Evolutionary conservation across 2,113 vertebrate species (phyloP), one percentile per base, ranked within the genome.

Genomic region (Eurypyga helias): DNA sequence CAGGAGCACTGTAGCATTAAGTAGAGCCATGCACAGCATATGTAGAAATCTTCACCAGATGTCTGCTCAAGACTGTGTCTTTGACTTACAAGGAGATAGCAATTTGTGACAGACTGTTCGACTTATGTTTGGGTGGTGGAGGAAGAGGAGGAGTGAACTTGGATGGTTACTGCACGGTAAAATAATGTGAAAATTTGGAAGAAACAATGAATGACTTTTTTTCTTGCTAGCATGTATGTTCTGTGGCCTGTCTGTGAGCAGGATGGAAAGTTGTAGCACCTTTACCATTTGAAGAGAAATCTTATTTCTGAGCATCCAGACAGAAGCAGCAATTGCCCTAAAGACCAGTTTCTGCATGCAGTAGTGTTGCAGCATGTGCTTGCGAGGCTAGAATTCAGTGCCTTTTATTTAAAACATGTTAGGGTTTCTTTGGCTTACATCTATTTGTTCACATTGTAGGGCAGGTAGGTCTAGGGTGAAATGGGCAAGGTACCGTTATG

Each of bases 401-500:
- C 41, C 26, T 73, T 54, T 77, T 8, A 2, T 13, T 70, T 71
- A 33, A 52, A 49, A 78, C 13, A 1, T 20, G 21, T 46, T 15
- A 5, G 6, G 6, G 0, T 13, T 34, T 69, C n/a, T 67, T 64
- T 34, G 20, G 48, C 66, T 78, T 65, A 3, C 3, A 3, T 48
- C 0, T 0, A 11, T 57, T 38, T 84, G 29, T 76, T 75, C 51
- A 38, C 38, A 2, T 16, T 69, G 38, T 13, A 61, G 19, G 33
- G 26, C 55, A 17, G 24, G 26, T 38, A 55, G 65, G 34, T 23
- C 1, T n/a, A 26, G 54, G 21, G 21, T 61, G 75, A 76, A 70
- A 29, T 2, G 18, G 55, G 38, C 21, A n/a, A n/a, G n/a, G n/a
- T n/a, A 2, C 0, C 9, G 45, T 24, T 34, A 2, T 16, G 18